phyloP scores from a whole-genome alignment of 1,140 invertebrate species.

The Aphelinus certus region DNA sequence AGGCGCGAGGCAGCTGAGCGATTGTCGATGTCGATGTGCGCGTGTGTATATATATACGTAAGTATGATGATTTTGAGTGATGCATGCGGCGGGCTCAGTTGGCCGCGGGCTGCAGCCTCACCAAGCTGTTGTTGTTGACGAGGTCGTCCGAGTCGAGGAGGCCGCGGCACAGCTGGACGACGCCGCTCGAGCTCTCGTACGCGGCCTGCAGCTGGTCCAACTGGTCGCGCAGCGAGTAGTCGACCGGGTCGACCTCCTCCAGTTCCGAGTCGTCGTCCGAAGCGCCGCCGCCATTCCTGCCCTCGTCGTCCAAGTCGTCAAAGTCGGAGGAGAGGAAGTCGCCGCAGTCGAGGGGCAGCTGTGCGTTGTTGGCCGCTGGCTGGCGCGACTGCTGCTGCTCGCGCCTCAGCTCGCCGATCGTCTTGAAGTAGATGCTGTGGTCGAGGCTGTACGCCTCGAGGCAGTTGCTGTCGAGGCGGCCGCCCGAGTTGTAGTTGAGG shows the following conservation, averaged over 20 bases:
- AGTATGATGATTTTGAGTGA: too few species aligned
- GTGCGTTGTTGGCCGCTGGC: neutral
- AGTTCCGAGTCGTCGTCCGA: neutral
- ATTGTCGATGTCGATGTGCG: too few species aligned
- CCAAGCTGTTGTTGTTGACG: constrained; percentile 20
- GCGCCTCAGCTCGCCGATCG: constrained; percentile 55
- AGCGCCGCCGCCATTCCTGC: neutral
- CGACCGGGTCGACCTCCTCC: neutral
- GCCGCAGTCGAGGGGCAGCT: constrained; percentile 47
- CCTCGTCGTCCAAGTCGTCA: constrained; percentile 32
- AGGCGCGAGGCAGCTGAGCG: too few species aligned
- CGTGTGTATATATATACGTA: too few species aligned
- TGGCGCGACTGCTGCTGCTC: neutral
- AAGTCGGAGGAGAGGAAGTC: constrained; percentile 36
- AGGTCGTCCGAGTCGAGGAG: constrained; percentile 7
- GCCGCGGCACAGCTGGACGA: constrained; percentile 18
- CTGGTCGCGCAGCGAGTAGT: neutral
- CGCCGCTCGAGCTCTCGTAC: neutral
- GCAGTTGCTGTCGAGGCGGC: constrained; percentile 56
- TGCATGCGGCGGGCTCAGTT: neutral
- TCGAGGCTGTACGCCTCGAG: constrained; percentile 60
- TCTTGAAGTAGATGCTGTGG: constrained; percentile 64
- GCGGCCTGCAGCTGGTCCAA: neutral
- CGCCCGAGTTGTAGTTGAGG: constrained; percentile 58
- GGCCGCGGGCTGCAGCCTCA: neutral